phyloP scores from a whole-genome alignment of 2,113 vertebrate genomes.

The Tupaia tana region DNA sequence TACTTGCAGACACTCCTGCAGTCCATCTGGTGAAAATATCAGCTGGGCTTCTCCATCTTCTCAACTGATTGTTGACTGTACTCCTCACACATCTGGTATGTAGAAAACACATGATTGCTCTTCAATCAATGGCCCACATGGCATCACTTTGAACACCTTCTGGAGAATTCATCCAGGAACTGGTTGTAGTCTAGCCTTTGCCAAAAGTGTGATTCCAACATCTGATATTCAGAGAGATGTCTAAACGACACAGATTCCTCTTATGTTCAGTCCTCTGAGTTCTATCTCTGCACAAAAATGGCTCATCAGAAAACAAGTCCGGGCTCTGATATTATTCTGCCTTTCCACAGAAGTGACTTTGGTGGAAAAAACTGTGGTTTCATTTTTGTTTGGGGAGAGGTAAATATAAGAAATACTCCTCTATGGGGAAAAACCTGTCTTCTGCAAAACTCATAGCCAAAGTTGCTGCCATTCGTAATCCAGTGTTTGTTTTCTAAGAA shows the following conservation, averaged over 20 bases:
- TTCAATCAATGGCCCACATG: conserved; percentile 57
- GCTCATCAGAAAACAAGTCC: conserved; percentile 26
- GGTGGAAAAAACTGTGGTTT: background rate
- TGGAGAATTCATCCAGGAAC: conserved; percentile 56
- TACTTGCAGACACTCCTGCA: background rate
- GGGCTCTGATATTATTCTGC: background rate
- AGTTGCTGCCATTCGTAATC: background rate
- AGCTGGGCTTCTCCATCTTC: background rate
- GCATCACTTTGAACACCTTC: conserved; percentile 54
- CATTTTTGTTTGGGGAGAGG: background rate
- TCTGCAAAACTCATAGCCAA: conserved; percentile 34
- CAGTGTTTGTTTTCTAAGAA: background rate
- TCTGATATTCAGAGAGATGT: conserved; percentile 17
- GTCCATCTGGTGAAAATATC: conserved; percentile 36
- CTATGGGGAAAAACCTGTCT: conserved; percentile 24
- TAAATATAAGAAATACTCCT: conserved; percentile 36
- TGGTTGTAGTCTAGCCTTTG: conserved; percentile 53
- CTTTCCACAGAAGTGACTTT: conserved; percentile 40
- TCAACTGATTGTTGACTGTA: conserved; percentile 10
- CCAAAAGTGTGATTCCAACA: conserved; percentile 22
- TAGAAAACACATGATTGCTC: background rate
- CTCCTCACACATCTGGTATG: conserved; percentile 52
- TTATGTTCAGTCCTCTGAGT: background rate
- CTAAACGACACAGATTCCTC: background rate
- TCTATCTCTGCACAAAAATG: background rate